Percentiles rank a stretch among this genome's conserved stretches.
Evolutionary conservation across 2,888 invertebrate genomes (phyloP).

Genomic region (Schrankia costaestrigalis): DNA sequence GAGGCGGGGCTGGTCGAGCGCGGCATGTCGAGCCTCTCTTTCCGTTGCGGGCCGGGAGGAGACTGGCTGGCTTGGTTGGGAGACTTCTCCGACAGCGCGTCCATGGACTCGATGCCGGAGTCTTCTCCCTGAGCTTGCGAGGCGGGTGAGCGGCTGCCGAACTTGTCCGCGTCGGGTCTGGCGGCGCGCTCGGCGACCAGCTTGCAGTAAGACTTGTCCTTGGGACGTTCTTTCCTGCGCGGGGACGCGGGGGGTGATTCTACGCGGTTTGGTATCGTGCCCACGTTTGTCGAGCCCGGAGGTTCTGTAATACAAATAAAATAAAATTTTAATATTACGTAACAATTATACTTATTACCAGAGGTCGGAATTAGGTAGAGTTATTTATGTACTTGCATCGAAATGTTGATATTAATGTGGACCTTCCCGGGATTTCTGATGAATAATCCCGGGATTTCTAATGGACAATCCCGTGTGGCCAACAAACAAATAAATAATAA

Average conservation of each 20-base stretch:
- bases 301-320: conserved; percentile 55
- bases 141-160: conserved; percentile 69
- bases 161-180: conserved; percentile 54
- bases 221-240: conserved; percentile 63
- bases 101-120: conserved; percentile 96
- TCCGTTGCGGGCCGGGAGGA: conserved; percentile 77
- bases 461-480: no score
- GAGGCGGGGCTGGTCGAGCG: conserved; percentile 66
- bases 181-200: conserved; percentile 72
- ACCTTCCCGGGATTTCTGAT: no score
- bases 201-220: conserved; percentile 81
- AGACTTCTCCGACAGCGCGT: conserved; percentile 94
- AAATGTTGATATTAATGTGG: no score
- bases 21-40: conserved; percentile 69
- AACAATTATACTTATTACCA: no score
- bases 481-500: no score
- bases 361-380: no score
- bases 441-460: no score
- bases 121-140: conserved; percentile 88
- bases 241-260: conserved; percentile 63
- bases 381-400: no score
- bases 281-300: conserved; percentile 86
- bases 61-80: conserved; percentile 92
- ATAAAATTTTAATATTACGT: no score
- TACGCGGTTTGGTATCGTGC: conserved; percentile 75